Percentiles rank a stretch among this genome's conserved stretches.
Evolutionary conservation across 1,140 invertebrate genomes (phyloP).

Genomic region (Cydia strobilella): DNA sequence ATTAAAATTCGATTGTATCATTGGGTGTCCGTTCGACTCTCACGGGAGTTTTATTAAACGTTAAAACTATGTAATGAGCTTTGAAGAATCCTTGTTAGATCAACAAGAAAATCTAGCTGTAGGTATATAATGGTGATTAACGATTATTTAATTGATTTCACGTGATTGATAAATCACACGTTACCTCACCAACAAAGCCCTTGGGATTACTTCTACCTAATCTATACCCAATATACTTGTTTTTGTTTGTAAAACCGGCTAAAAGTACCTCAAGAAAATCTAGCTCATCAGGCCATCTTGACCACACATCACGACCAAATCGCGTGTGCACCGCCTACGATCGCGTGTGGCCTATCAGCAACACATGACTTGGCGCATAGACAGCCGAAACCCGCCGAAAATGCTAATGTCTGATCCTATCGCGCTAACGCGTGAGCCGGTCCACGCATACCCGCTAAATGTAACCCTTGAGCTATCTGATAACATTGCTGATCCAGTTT

Average conservation of each 20-base stretch:
- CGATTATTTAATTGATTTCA: no score
- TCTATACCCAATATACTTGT: background rate
- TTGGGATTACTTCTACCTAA: no score
- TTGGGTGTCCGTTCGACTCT: no score
- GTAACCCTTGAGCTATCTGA: constrained; percentile 74
- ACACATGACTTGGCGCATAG: constrained; percentile 70
- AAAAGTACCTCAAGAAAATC: background rate
- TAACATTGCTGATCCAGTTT: constrained; percentile 54
- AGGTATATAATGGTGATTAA: no score
- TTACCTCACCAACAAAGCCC: no score
- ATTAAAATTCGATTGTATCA: no score
- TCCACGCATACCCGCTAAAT: constrained; percentile 71
- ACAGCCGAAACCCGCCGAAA: constrained; percentile 57
- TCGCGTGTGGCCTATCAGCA: constrained; percentile 58
- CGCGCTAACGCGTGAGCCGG: constrained; percentile 65
- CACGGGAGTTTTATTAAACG: no score
- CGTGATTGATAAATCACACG: no score
- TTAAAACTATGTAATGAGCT: no score
- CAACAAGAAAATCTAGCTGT: no score
- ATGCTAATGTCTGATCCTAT: constrained; percentile 73
- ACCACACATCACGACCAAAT: constrained; percentile 10
- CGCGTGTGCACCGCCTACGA: constrained; percentile 16
- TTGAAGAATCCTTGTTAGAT: no score
- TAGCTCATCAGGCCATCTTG: background rate
- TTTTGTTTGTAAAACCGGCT: background rate